Conservation (phyloP, 1,140 invertebrate species). For the Diorhabda sublineata region DNA sequence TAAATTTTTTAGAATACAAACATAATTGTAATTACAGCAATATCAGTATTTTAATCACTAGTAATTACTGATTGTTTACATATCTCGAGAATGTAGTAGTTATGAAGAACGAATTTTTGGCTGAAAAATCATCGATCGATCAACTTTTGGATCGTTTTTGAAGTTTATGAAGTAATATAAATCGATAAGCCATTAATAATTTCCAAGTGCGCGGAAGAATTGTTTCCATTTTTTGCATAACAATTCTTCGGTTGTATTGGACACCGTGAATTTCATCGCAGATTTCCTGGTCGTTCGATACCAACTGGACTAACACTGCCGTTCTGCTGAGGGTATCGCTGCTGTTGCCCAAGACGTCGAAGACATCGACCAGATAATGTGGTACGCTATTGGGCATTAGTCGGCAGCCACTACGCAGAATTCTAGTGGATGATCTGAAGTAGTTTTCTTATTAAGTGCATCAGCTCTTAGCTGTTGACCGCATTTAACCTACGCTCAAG, state of each 20-base stretch:
- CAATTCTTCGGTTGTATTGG: constrained; percentile 10
- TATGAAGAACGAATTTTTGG: no score
- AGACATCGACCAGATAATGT: constrained; percentile 5
- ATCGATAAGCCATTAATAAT: neutral
- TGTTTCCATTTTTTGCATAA: constrained; percentile 17
- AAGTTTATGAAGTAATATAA: neutral
- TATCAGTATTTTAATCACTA: no score
- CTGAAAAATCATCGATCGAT: no score
- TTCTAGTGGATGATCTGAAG: no score
- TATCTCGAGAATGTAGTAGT: no score
- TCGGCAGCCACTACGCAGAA: neutral
- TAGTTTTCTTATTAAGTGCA: no score
- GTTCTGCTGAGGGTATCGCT: constrained; percentile 27
- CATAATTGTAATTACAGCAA: no score
- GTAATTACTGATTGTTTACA: no score
- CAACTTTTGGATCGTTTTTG: no score
- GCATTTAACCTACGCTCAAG: no score
- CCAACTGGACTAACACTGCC: constrained; percentile 15
- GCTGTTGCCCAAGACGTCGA: constrained; percentile 12
- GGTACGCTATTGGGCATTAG: constrained; percentile 14
- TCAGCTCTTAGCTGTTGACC: no score
- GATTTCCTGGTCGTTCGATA: constrained; percentile 10
- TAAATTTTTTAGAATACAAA: no score
- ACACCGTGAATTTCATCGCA: constrained; percentile 11
- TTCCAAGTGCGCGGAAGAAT: neutral